Evolutionary conservation across 2,888 invertebrate species (phyloP).

Genomic region (Papilio gigon): DNA sequence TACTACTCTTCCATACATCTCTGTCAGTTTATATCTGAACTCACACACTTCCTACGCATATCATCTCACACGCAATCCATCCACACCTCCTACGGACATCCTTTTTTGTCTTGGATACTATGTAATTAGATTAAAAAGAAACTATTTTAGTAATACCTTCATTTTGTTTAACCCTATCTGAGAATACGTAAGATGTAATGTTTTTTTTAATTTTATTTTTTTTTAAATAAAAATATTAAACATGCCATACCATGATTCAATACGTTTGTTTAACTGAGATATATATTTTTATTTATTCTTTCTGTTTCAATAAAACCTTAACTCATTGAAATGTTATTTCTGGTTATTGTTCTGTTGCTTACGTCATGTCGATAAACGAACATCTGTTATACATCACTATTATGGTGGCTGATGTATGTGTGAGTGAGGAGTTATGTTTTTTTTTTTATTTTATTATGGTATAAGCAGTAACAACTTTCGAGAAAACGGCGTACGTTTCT

Average conservation of each 20-base stretch:
- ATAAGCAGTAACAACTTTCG: too few relatives aligned
- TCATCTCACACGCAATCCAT: too few relatives aligned
- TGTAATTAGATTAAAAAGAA: too few relatives aligned
- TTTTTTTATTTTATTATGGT: neutral
- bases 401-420: neutral
- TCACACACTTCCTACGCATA: too few relatives aligned
- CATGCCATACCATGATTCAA: neutral
- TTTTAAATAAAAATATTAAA: neutral
- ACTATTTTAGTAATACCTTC: too few relatives aligned
- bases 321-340: conserved; percentile 22
- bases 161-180: too few relatives aligned
- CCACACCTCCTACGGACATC: too few relatives aligned
- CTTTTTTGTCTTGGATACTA: too few relatives aligned
- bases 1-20: too few relatives aligned
- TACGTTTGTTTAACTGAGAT: neutral
- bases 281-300: conserved; percentile 22
- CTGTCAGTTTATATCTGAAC: too few relatives aligned
- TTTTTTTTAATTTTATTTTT: neutral
- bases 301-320: conserved; percentile 14
- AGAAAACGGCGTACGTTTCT: too few relatives aligned
- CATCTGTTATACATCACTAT: conserved; percentile 14
- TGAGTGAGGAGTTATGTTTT: neutral
- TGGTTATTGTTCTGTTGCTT: conserved; percentile 20
- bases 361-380: conserved; percentile 14
- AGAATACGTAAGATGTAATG: too few relatives aligned